Evolutionary conservation across 2,797 vertebrate genomes (phyloP), one percentile per base, ranked within the genome.

Genomic region (Gymnoscopelus braueri): DNA sequence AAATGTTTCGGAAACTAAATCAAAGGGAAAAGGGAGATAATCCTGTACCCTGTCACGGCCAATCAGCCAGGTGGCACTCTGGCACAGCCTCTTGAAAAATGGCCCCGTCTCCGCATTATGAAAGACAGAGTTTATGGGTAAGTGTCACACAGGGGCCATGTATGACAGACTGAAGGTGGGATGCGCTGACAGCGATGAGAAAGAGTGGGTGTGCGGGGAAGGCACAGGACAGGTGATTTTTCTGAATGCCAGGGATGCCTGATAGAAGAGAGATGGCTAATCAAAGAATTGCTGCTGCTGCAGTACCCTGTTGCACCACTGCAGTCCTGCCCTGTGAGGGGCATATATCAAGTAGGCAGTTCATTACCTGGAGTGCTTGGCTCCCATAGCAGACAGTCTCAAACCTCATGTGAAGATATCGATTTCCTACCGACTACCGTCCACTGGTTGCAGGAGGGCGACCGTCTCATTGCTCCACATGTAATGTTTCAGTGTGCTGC

Each of bases 281-380:
- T 93, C 89, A 91, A 72, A 90, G 84, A 94, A 93, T 76, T 92
- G 94, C 93, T 93, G 89, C 84, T 91, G 88, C 91, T 89, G 91
- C 93, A 91, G 80, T 88, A 87, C 88, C 87, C 78, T 87, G 86
- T 89, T 84, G 85, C 86, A 80, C 85, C 83, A 51, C 84, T 79
- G 87, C 83, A 78, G 68, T 78, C 71, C 80, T 50, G 32, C 57
- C 60, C 84, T 83, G 60, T 65, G 81, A 79, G 81, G 83, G 77
- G 82, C 71, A 92, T 95, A 91, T 91, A 94, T 95, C 93, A 94
- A 76, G 65, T 72, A 77, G 92, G 90, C 94, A 94, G 91, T 92
- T 94, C 94, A 94, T 95, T 94, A 95, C 91, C 88, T 86, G 87
- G 83, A 94, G 93, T 94, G 92, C 93, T 93, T 92, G 88, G 89